A percentile compares a stretch with the other conserved stretches of the same genome.
Conservation (phyloP, 2,888 invertebrate genomes). For the Metopia argyrocephala region DNA sequence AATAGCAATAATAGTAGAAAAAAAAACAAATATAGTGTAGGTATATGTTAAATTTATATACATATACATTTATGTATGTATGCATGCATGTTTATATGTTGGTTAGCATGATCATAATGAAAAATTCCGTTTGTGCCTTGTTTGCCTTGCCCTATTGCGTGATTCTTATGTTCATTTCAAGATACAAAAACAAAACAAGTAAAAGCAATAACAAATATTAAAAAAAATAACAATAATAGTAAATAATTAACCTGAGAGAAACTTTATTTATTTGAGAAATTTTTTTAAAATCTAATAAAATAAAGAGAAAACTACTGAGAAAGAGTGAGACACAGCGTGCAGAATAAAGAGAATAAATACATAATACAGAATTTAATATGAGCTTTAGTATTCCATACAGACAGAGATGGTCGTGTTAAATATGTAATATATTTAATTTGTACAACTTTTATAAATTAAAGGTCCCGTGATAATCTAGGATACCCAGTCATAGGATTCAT, state of each 20-base stretch:
- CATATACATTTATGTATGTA: conserved; percentile 67
- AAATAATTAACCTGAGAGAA: conserved; percentile 17
- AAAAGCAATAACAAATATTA: background rate
- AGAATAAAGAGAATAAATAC: background rate
- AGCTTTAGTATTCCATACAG: conserved; percentile 15
- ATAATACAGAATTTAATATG: too few relatives aligned
- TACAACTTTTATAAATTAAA: too few relatives aligned
- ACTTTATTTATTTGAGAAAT: conserved; percentile 31
- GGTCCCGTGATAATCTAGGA: too few relatives aligned
- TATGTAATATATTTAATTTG: too few relatives aligned
- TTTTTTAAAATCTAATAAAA: too few relatives aligned
- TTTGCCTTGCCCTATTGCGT: conserved; percentile 79
- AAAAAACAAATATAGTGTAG: conserved; percentile 36
- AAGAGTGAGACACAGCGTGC: conserved; percentile 7
- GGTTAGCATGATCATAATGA: conserved; percentile 61
- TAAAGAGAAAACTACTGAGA: too few relatives aligned
- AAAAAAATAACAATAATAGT: background rate
- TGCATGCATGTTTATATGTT: conserved; percentile 2
- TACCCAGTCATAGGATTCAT: too few relatives aligned
- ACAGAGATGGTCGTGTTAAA: conserved; percentile 11
- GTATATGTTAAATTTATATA: conserved; percentile 67
- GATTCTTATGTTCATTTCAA: conserved; percentile 72
- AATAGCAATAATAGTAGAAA: conserved; percentile 12
- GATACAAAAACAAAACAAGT: conserved; percentile 19
- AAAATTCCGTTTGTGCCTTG: conserved; percentile 68